phyloP scores from a whole-genome alignment of 2,888 invertebrate species.

The Clitarchus hookeri region DNA sequence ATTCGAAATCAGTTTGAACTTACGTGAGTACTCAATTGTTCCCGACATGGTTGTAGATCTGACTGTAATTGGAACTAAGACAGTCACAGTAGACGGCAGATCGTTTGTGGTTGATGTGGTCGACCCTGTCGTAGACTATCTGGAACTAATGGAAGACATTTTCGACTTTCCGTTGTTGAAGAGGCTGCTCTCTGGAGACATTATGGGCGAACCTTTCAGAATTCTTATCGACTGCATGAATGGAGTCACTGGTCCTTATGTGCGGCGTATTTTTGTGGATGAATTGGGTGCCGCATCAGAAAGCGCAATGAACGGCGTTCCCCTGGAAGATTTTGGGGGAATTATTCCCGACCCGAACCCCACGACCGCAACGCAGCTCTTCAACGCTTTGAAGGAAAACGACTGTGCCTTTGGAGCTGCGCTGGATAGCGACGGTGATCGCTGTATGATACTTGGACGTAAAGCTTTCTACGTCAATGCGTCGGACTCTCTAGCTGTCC shows the following conservation, averaged over 20 bases:
- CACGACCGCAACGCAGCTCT: background rate
- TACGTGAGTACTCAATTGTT: too few species aligned
- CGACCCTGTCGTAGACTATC: slow-evolving; percentile 79
- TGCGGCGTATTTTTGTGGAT: background rate
- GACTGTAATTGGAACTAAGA: too few species aligned
- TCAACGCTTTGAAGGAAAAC: slow-evolving; percentile 63
- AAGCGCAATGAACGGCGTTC: background rate
- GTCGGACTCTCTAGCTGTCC: slow-evolving; percentile 92
- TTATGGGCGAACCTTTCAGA: background rate
- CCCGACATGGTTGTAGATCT: too few species aligned
- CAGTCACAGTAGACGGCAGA: too few species aligned
- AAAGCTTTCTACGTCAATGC: slow-evolving; percentile 98
- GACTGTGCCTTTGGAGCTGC: slow-evolving; percentile 58
- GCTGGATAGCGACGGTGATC: slow-evolving; percentile 60
- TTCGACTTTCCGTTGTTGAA: slow-evolving; percentile 88
- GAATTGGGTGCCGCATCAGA: background rate
- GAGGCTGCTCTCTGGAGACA: slow-evolving; percentile 59
- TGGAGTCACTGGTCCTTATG: background rate
- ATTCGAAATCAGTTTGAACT: too few species aligned
- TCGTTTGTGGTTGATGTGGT: too few species aligned
- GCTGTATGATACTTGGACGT: slow-evolving; percentile 96
- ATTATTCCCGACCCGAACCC: slow-evolving; percentile 20
- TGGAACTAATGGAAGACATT: slow-evolving; percentile 90
- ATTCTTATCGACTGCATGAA: slow-evolving; percentile 6
- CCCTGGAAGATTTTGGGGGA: slow-evolving; percentile 15